Evolutionary conservation across 1,140 invertebrate genomes (phyloP).

Genomic region (Nasonia vitripennis): DNA sequence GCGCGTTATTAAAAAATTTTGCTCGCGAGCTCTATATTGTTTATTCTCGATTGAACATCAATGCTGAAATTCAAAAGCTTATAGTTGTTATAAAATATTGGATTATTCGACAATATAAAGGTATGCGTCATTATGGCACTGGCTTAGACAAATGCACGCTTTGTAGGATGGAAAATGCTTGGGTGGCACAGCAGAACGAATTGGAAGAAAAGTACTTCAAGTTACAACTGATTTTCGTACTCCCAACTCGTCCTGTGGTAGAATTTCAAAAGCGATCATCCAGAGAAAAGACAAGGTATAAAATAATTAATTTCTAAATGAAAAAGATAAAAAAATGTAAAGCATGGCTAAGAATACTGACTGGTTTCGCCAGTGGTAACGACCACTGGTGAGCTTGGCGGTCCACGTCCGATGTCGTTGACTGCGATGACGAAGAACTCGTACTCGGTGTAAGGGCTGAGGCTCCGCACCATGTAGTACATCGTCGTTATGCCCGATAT

Average conservation of each 20-base stretch:
- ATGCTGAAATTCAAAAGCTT: constrained; percentile 25
- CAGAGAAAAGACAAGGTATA: background rate
- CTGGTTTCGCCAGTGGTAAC: constrained; percentile 97
- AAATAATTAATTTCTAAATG: background rate
- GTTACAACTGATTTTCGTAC: no score
- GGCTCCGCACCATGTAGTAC: constrained; percentile 91
- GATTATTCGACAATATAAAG: background rate
- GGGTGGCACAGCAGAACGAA: background rate
- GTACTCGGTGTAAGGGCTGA: constrained; percentile 97
- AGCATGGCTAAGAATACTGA: constrained; percentile 76
- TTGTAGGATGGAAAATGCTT: background rate
- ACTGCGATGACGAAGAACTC: constrained; percentile 97
- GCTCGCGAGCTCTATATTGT: background rate
- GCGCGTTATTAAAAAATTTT: background rate
- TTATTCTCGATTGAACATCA: constrained; percentile 25
- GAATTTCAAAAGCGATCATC: no score
- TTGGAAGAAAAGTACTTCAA: no score
- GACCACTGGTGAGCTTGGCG: constrained; percentile 87
- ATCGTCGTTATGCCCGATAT: constrained; percentile 94
- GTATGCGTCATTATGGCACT: background rate
- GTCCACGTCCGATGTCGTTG: constrained; percentile 93
- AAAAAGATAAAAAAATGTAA: background rate
- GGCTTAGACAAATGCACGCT: background rate
- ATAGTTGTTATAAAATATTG: background rate
- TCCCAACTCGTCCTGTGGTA: no score